Evolutionary conservation across 2,888 invertebrate species (phyloP).

Genomic region (Drosophila mimetica): DNA sequence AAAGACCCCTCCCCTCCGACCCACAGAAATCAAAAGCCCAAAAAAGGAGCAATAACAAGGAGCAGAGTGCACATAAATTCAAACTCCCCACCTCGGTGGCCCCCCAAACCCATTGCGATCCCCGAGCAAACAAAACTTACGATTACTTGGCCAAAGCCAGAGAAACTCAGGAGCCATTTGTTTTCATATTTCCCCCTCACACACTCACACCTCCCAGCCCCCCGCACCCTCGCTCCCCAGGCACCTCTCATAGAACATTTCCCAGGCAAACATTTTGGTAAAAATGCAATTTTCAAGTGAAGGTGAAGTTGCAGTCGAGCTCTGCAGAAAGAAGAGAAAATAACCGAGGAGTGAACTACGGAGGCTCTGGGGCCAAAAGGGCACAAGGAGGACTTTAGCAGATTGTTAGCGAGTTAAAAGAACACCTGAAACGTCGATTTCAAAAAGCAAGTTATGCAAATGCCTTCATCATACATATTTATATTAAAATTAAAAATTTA

Average conservation of each 20-base stretch:
- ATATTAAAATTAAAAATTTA: not conserved
- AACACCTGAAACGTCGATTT: slow-evolving; percentile 18
- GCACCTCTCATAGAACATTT: slow-evolving; percentile 46
- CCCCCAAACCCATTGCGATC: slow-evolving; percentile 14
- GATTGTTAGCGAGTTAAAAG: slow-evolving; percentile 57
- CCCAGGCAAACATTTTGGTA: slow-evolving; percentile 63
- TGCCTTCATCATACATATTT: not conserved
- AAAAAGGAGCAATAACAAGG: slow-evolving; percentile 15
- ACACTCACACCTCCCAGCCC: slow-evolving; percentile 4
- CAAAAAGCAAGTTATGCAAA: slow-evolving; percentile 6
- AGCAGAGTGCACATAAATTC: slow-evolving; percentile 50
- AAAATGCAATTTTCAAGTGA: slow-evolving; percentile 74
- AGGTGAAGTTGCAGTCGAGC: slow-evolving; percentile 60
- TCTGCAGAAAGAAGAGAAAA: slow-evolving; percentile 11
- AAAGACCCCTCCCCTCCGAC: not conserved
- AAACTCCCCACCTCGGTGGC: slow-evolving; percentile 3
- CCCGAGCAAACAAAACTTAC: slow-evolving; percentile 42
- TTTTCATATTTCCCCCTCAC: slow-evolving; percentile 63
- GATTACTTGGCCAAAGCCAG: slow-evolving; percentile 53
- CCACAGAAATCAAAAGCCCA: slow-evolving; percentile 25
- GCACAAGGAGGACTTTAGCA: slow-evolving; percentile 55
- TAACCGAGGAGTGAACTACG: slow-evolving; percentile 2
- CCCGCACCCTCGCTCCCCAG: slow-evolving; percentile 1
- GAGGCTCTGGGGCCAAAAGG: slow-evolving; percentile 2
- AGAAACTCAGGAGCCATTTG: slow-evolving; percentile 66